Evolutionary conservation across 2,797 vertebrate genomes (phyloP), one percentile per base, ranked within the genome.

Genomic region (Hybognathus amarus): DNA sequence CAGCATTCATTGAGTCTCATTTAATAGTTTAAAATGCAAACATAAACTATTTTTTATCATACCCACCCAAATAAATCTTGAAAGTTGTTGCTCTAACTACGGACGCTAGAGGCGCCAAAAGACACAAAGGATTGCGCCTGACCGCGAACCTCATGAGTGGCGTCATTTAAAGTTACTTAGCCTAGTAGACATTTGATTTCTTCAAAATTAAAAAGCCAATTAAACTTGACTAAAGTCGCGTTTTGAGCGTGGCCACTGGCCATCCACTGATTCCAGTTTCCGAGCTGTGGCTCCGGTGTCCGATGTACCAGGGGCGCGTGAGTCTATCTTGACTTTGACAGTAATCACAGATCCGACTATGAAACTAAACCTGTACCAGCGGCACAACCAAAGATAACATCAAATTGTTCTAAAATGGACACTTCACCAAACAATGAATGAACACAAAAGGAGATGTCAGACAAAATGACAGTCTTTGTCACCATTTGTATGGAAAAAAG

Each of bases 401-500:
- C 7, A 56, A 75, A n/a, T 17, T 5, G 12, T 56, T 76, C 22
- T 18, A 24, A 24, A 75, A 40, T 24, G 13, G 22, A 76, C 22
- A 36, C 22, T 17, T 40, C 7, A 18, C 22, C 20, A 13, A 59
- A n/a, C n/a, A 59, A 17, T 24, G 0, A 36, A 8, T 13, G 0
- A 40, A 18, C 22, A 24, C 15, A 59, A 18, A 59, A 17, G 7
- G 22, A 75, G 20, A 54, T 40, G 30, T 8, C 2, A 38, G 22
- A 33, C 30, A 24, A 52, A 40, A 59, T 64, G 56, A 36, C 63
- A 20, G 17, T 5, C 0, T 54, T 74, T 59, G 73, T 59, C 73
- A 76, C 22, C 20, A 24, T 36, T 75, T 52, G 18, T 54, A 36
- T 52, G 47, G 71, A 54, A 74, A 73, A 73, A 74, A 36, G 27